Percentiles rank a stretch among this genome's conserved stretches.
phyloP scores from a whole-genome alignment of 2,797 vertebrate genomes.

The Decapterus maruadsi region DNA sequence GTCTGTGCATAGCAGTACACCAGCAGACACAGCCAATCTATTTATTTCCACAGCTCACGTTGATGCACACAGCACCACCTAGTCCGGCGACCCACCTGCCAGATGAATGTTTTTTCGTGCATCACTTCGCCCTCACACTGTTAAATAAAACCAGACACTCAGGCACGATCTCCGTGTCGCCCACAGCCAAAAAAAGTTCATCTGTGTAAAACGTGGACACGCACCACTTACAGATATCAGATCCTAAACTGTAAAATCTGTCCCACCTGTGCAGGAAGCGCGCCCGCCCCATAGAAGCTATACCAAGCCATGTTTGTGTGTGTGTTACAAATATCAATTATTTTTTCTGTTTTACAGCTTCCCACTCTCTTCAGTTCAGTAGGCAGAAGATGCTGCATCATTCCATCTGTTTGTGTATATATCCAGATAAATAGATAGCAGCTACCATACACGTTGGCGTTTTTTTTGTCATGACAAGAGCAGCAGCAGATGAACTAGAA shows the following conservation, averaged over 20 bases:
- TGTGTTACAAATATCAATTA: slow-evolving; percentile 50
- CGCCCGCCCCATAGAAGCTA: slow-evolving; percentile 4
- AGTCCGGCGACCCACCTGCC: not conserved
- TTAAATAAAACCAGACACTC: not conserved
- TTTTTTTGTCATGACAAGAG: not conserved
- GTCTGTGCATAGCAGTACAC: not conserved
- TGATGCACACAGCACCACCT: not conserved
- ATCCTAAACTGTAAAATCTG: slow-evolving; percentile 19
- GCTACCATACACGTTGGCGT: not conserved
- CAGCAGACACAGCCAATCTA: not conserved
- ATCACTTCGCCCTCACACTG: not conserved
- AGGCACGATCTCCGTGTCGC: not conserved
- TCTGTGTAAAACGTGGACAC: not conserved
- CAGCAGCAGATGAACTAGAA: not conserved
- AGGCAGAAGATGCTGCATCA: slow-evolving; percentile 36
- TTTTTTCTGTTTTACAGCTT: slow-evolving; percentile 53
- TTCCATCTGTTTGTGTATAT: slow-evolving; percentile 28
- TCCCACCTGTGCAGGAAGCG: slow-evolving; percentile 18
- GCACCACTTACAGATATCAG: not conserved
- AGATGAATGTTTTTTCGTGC: not conserved
- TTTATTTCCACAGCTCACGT: slow-evolving; percentile 22
- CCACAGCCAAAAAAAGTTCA: not conserved
- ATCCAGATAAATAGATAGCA: not conserved
- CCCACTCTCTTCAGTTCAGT: slow-evolving; percentile 56
- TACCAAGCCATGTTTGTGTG: slow-evolving; percentile 18